Evolutionary conservation across 2,113 vertebrate species (phyloP), one percentile per base, ranked within the genome.

Genomic region (Petrocephalus zakoni): DNA sequence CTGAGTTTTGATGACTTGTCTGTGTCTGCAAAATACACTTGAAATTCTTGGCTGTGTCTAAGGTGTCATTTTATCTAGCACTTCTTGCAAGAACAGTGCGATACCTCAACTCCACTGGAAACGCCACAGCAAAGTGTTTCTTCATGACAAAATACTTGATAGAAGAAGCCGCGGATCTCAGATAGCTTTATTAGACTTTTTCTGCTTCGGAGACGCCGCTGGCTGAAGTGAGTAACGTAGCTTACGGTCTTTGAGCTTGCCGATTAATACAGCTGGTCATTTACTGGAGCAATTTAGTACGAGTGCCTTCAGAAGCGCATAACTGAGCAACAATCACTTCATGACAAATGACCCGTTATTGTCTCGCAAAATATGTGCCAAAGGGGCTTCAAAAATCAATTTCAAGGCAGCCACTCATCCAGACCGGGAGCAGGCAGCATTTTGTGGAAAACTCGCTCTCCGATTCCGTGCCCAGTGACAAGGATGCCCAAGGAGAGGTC

Each of bases 81-180:
- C 72, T 78, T 78, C 11, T 78, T 78, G 72, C 72, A 78, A 78
- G 72, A 78, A 78, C 72, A 78, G 72, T 78, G 72, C 37, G 72
- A 78, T 42, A 42, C 72, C 72, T 78, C 72, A 78, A 42, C 72
- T 78, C 72, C 34, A 78, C 72, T 78, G 34, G 72, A 42, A 78
- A 78, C 17, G 34, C 72, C 7, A 78, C 72, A 42, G 72, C 29
- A 42, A 42, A 42, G 34, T 78, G 29, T 78, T 78, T 42, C 72
- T 37, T 42, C 72, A 78, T 42, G 72, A 78, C 72, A 78, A 78
- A 78, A 78, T 37, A 42, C 17, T 78, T 78, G 34, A 42, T 19
- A 37, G 17, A 42, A 78, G 34, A 78, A 37, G 34, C 72, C 34
- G 5, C 1, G 17, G 34, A 42, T 75, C 34, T 78, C 13, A 42